Base-by-base conservation (phyloP, 2,888 invertebrate species). In the Brachypterus glaber region DNA sequence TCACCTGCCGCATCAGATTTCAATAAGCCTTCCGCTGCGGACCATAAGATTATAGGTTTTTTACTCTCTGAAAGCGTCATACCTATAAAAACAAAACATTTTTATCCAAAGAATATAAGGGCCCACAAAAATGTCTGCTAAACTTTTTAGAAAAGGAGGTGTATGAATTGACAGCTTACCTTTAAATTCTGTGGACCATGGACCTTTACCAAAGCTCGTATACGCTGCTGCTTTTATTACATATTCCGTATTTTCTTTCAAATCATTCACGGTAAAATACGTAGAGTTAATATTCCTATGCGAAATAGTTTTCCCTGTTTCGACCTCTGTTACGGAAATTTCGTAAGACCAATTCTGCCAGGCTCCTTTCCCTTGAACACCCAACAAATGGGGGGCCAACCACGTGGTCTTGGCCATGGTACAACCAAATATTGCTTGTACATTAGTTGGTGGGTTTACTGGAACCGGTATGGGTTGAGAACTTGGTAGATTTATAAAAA, bases 1-100 rank as follows among this genome's bases (percentile, higher is more conserved):
- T 83, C 82, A 3, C 88, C 89, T 9, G 84, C 79, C 2, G 87
- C 74, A 57, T 90, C 82, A n/a, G 87, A 84, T 53, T 78, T 76
- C n/a, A 86, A 62, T 0, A 91, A 64, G 1, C 85, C 86, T 43
- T 82, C 79, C 1, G 74, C 72, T 0, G 81, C 77, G 0, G 85
- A 83, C 87, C 86, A 87, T 4, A 83, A 59, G 30, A 85, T 71
- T 1, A 75, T 72, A 17, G 79, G 76, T 46, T 74, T 70, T 30
- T 74, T 62, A 1, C 73, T 74, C 41, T 73, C 69, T 11, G 72
- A 72, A 38, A 84, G 63, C 0, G 83, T 89, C 55, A 72, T 74
- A 0, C 85, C 84, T n/a, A n/a, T n/a, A n/a, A n/a, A n/a, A n/a
- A n/a, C n/a, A n/a, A n/a, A n/a, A n/a, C n/a, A n/a, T n/a, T n/a